Base-by-base conservation (phyloP, 2,113 vertebrate species). In the Camelus bactrianus region DNA sequence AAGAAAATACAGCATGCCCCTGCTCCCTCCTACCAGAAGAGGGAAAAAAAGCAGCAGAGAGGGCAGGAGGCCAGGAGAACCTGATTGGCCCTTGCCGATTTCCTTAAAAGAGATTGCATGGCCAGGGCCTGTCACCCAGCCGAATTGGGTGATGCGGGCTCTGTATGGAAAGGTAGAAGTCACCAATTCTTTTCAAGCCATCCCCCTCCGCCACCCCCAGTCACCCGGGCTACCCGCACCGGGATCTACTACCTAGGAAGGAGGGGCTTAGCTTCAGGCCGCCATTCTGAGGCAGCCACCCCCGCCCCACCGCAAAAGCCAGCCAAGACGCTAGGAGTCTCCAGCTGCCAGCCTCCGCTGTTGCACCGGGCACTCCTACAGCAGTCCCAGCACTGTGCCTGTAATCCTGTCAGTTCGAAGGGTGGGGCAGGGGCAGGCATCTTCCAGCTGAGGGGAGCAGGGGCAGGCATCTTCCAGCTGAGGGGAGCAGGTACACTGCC, bases 51-150 rank as follows among this genome's bases (percentile, higher is more conserved):
- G 73, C 56, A 79, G 95, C 97, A 94, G 90, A 10, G 88, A 97
- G 97, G 97, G 98, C 98, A 98, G 0, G 4, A 93, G 95, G 97
- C 98, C 98, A 98, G 96, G 85, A 94, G 5, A 35, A 91, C 91
- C 96, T 38, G 86, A 81, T 77, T 96, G 85, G 96, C 6, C 85
- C 87, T 28, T 56, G 5, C 80, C 92, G 91, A 97, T 97, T 97
- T 97, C 97, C 97, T 97, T 98, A 97, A 97, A 97, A 97, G 97
- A 97, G 97, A 95, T 19, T 92, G 95, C 93, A n/a, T 0, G 32
- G 60, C 96, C 84, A 28, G 46, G 48, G 56, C 69, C 88, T 79
- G 95, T 80, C 91, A 95, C 42, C 97, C 88, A 50, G 93, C 97
- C 69, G 32, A 88, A 95, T 8, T 0, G 89, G 83, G 97, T 92